Percentiles rank a stretch among this genome's conserved stretches.
These are phyloP conservation scores for Morphnarchus princeps DNA, from an alignment of 2,113 vertebrate species.

Conservation along the genomic window DNA sequence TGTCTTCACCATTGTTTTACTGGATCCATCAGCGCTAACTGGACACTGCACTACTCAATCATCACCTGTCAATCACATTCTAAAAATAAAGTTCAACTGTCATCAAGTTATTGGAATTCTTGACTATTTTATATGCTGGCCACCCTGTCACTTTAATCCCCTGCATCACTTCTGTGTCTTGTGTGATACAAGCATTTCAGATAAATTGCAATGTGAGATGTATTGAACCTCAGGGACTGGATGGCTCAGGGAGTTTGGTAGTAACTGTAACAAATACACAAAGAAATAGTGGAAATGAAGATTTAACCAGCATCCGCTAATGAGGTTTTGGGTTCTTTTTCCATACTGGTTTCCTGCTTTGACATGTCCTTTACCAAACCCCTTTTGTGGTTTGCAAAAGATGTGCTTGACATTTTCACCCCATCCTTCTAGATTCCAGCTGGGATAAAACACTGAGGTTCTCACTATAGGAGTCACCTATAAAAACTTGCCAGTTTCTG, in stretches of 20 bases:
- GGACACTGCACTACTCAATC: background rate
- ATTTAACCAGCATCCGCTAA: background rate
- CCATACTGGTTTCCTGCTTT: background rate
- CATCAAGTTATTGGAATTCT: background rate
- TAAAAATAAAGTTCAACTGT: background rate
- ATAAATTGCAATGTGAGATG: background rate
- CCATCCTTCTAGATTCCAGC: background rate
- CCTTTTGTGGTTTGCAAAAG: background rate
- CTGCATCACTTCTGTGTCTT: background rate
- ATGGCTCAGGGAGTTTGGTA: background rate
- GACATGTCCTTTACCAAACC: background rate
- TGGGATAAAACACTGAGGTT: background rate
- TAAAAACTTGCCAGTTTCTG: background rate
- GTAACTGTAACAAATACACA: background rate
- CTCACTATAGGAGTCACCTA: background rate
- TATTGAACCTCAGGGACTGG: background rate
- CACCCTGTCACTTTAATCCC: background rate
- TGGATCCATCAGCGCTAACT: background rate
- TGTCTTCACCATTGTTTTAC: background rate
- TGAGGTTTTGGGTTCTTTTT: fast-evolving
- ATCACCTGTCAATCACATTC: background rate
- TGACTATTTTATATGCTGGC: background rate
- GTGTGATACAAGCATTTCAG: background rate
- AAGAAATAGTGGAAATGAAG: background rate
- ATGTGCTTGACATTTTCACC: background rate